phyloP scores from a whole-genome alignment of 2,113 vertebrate genomes.

The Naja naja region DNA sequence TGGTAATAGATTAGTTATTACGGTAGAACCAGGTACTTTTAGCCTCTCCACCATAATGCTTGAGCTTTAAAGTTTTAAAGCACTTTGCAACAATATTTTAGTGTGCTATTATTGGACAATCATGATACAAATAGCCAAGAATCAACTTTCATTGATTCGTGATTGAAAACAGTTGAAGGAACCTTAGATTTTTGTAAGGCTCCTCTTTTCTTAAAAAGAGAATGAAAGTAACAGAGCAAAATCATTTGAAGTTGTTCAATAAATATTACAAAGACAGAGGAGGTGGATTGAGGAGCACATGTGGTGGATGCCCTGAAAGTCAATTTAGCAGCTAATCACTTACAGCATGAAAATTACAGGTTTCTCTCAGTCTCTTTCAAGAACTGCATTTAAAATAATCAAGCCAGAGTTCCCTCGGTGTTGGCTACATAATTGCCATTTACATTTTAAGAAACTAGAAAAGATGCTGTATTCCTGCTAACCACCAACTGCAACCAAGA shows the following conservation, averaged over 20 bases:
- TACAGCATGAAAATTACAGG: background rate
- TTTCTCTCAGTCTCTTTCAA: background rate
- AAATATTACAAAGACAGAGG: background rate
- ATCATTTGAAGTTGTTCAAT: background rate
- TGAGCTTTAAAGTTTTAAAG: background rate
- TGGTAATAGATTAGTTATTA: background rate
- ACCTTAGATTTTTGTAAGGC: background rate
- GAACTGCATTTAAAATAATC: constrained; percentile 7
- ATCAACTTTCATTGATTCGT: background rate
- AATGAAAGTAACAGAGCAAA: background rate
- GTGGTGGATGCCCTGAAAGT: background rate
- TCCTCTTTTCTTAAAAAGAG: background rate
- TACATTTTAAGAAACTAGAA: background rate
- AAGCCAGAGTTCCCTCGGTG: background rate
- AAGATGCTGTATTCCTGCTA: background rate
- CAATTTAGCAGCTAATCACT: background rate
- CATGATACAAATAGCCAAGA: background rate
- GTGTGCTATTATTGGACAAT: background rate
- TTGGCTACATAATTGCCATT: background rate
- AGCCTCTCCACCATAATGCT: background rate
- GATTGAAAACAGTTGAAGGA: background rate
- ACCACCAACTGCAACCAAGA: background rate
- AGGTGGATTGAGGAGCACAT: background rate
- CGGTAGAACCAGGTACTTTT: background rate
- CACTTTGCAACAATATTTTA: background rate